Evolutionary conservation across 2,113 vertebrate genomes (phyloP), one percentile per base, ranked within the genome.

Genomic region (Daboia siamensis): DNA sequence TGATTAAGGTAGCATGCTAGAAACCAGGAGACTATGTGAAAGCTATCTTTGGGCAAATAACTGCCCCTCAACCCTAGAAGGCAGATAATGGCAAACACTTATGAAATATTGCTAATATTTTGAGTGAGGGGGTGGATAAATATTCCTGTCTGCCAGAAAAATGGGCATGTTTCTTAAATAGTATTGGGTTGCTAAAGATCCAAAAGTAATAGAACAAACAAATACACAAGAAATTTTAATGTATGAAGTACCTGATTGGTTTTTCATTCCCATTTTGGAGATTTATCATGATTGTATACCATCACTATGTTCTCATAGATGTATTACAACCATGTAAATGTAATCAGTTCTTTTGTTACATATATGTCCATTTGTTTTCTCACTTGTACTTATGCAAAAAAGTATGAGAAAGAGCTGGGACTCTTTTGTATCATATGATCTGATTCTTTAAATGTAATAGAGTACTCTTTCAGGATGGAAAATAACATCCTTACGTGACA

Each of bases 61-160:
- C 64, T 74, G 15, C 21, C 2, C 17, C 69, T 80, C 69, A 80
- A 33, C 33, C 15, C 17, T 39, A 39, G 15, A 15, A 80, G 39
- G 17, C 15, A 33, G n/a, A n/a, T 15, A 80, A 39, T 21, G n/a
- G 2, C 69, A 80, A 80, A 80, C 17, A 39, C n/a, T 80, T 80
- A 33, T 20, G 33, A 39, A 17, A 80, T 39, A 33, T n/a, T 69
- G 64, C 64, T n/a, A 69, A 69, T 59, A 26, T 64, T 69, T n/a
- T 24, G 21, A 9, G 3, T 7, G 10, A 20, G 7, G 5, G 5
- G n/a, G 1, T 29, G n/a, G 15, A 44, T 3, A 0, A 33, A 48
- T 91, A 85, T 74, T 29, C 69, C 21, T 20, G 20, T 10, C 55
- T 61, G 9, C 10, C 8, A 15, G 57, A 23, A 26, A 86, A n/a